Percentiles rank a stretch among this genome's conserved stretches.
These are phyloP conservation scores for Apodemia zela DNA, from an alignment of 2,888 invertebrate genomes.

Conservation along the genomic window DNA sequence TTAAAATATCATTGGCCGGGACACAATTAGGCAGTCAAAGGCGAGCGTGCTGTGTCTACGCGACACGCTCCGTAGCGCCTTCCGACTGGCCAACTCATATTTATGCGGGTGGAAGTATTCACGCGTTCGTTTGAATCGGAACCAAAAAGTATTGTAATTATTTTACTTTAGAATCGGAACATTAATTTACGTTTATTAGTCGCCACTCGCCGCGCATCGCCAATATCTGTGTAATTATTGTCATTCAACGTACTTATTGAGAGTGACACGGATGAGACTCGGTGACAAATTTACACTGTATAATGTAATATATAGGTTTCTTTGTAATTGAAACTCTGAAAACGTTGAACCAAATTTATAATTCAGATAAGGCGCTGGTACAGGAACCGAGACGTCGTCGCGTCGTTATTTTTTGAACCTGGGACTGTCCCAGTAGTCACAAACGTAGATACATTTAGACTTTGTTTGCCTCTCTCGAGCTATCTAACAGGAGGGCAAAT, in stretches of 20 bases:
- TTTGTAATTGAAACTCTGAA: not conserved
- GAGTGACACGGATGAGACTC: too few species aligned
- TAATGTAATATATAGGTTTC: not conserved
- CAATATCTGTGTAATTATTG: not conserved
- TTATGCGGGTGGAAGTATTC: slow-evolving; percentile 13
- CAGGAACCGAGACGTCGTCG: too few species aligned
- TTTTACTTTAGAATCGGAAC: slow-evolving; percentile 2
- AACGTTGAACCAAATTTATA: too few species aligned
- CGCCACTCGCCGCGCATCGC: not conserved
- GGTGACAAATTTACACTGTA: too few species aligned
- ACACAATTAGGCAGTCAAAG: not conserved
- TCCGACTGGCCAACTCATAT: slow-evolving; percentile 8
- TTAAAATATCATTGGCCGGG: too few species aligned
- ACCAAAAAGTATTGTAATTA: too few species aligned
- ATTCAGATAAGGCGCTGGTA: too few species aligned
- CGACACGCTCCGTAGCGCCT: not conserved
- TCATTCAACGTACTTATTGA: not conserved
- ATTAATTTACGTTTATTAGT: slow-evolving; percentile 1
- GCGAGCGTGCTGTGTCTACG: slow-evolving; percentile 1
- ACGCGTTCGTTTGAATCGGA: not conserved
- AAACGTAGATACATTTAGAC: too few species aligned
- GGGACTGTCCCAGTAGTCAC: too few species aligned
- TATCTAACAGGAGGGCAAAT: too few species aligned
- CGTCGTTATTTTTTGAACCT: too few species aligned
- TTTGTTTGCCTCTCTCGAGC: too few species aligned